Conservation (phyloP, 1,140 invertebrate genomes). For the silkworm (Bombyx mori) region ASM3026992v2 NC_085117.1:10806501-10807000, state of each 20-base stretch:
- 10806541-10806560: not conserved
- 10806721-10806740: conserved; percentile 10
- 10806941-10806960: conserved; percentile 21
- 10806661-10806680: conserved; percentile 54
- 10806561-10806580: not conserved
- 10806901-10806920: conserved; percentile 64
- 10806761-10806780: conserved; percentile 18
- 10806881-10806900: conserved; percentile 64
- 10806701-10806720: conserved; percentile 33
- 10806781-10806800: conserved; percentile 18
- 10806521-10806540: too few relatives aligned
- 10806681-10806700: conserved; percentile 62
- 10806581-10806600: not conserved
- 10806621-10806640: conserved; percentile 23
- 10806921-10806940: conserved; percentile 62
- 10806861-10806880: conserved; percentile 47
- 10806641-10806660: conserved; percentile 25
- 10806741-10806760: conserved; percentile 13
- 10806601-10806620: conserved; percentile 22
- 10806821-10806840: conserved; percentile 19
- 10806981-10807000: too few relatives aligned
- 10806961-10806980: conserved; percentile 8
- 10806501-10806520: too few relatives aligned
- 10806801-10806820: conserved; percentile 16
- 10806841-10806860: conserved; percentile 24